Conservation (phyloP, 30 jellyfish, hydroid and myxozoan genomes). For the Hydractinia echinata region DNA sequence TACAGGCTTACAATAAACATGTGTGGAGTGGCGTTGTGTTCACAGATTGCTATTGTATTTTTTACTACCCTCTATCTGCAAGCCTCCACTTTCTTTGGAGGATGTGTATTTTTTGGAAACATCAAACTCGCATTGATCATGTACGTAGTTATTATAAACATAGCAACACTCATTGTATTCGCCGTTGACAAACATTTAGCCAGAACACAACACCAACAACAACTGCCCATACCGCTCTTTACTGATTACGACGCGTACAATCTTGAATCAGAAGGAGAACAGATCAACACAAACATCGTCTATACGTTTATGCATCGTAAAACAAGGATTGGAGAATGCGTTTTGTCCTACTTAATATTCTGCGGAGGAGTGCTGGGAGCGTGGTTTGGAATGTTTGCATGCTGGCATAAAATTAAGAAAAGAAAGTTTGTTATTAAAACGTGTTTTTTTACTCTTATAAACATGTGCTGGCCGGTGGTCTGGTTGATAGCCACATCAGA, state of each 20-base stretch:
- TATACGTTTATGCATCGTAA: not conserved
- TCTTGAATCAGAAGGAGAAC: not conserved
- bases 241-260: constrained; percentile 38
- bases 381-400: constrained; percentile 29
- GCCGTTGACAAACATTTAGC: constrained; percentile 25
- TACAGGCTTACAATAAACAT: not conserved
- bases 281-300: constrained; percentile 2
- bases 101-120: constrained; percentile 39
- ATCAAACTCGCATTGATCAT: constrained; percentile 26
- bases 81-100: constrained; percentile 44
- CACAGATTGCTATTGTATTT: constrained; percentile 13
- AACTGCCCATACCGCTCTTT: constrained; percentile 17
- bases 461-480: constrained; percentile 28
- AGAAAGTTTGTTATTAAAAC: constrained; percentile 7
- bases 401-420: constrained; percentile 26
- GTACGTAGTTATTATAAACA: constrained; percentile 21
- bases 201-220: not conserved
- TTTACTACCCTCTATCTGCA: constrained; percentile 13
- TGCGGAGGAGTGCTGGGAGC: constrained; percentile 38
- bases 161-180: constrained; percentile 18
- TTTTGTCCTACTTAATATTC: constrained; percentile 1
- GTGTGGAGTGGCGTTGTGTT: constrained; percentile 17
- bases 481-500: constrained; percentile 1
- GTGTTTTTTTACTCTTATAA: constrained; percentile 14
- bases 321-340: constrained; percentile 23